Conservation (phyloP, 2,797 vertebrate genomes). For the Leuciscus waleckii region DNA sequence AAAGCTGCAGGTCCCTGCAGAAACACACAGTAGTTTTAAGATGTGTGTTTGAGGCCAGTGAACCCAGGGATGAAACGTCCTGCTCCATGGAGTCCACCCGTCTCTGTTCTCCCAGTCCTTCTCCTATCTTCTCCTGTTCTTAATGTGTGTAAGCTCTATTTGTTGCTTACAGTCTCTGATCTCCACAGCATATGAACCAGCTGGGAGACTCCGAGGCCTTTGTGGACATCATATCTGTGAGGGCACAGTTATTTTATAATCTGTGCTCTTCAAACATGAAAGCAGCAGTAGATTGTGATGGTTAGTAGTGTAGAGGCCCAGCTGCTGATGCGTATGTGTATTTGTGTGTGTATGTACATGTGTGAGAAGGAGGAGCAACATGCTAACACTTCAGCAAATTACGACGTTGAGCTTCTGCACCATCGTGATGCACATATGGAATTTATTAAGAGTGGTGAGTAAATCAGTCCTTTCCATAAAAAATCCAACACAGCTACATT, state of each 20-base stretch:
- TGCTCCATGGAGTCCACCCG: background rate
- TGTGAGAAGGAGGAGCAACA: constrained; percentile 95
- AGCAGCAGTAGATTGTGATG: constrained; percentile 71
- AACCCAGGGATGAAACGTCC: constrained; percentile 8
- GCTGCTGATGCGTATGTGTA: constrained; percentile 47
- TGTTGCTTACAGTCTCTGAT: constrained; percentile 23
- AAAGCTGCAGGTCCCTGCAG: constrained; percentile 26
- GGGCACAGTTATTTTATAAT: constrained; percentile 57
- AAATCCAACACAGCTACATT: background rate
- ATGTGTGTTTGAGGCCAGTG: constrained; percentile 38
- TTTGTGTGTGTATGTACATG: constrained; percentile 60
- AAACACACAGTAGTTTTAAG: constrained; percentile 15
- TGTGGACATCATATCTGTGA: constrained; percentile 17
- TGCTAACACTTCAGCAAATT: constrained; percentile 98
- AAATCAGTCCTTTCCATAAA: background rate
- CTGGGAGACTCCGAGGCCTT: constrained; percentile 12
- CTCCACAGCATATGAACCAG: constrained; percentile 25
- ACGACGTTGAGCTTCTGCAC: constrained; percentile 97
- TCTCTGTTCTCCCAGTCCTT: constrained; percentile 28
- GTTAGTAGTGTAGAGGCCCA: background rate
- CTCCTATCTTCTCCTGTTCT: constrained; percentile 29
- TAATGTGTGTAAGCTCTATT: constrained; percentile 22
- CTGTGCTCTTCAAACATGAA: constrained; percentile 72
- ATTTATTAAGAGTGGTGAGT: constrained; percentile 94
- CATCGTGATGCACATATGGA: constrained; percentile 96